Conservation (phyloP, 2,888 invertebrate genomes). For the Heliconius charithonia region DNA sequence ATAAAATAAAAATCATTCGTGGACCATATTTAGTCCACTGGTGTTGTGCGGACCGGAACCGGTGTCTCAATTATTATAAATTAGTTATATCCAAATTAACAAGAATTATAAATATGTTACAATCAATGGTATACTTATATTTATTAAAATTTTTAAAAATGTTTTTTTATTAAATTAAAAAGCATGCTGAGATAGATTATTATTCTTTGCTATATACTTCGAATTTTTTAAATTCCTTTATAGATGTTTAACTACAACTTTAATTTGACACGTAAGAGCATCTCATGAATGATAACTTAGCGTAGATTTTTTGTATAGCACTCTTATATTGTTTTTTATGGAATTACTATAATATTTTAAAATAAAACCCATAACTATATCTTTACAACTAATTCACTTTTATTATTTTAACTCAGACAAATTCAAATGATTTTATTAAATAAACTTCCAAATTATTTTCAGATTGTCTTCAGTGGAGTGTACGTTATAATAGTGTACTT, state of each 20-base stretch:
- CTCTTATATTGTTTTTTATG: too few relatives aligned
- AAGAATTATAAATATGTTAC: not conserved
- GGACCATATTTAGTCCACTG: too few relatives aligned
- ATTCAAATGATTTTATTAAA: not conserved
- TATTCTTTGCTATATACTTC: too few relatives aligned
- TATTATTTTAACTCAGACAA: too few relatives aligned
- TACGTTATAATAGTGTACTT: conserved; percentile 96
- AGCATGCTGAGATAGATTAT: too few relatives aligned
- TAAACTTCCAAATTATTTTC: conserved; percentile 46
- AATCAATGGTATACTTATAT: not conserved
- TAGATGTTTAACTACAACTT: not conserved
- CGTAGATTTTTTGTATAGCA: too few relatives aligned
- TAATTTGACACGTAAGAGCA: not conserved
- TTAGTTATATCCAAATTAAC: not conserved
- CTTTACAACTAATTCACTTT: too few relatives aligned
- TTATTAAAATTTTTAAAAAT: not conserved
- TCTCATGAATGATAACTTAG: not conserved
- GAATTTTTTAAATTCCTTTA: not conserved
- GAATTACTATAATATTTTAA: too few relatives aligned
- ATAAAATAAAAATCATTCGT: too few relatives aligned
- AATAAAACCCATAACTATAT: too few relatives aligned
- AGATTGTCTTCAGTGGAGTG: conserved; percentile 93
- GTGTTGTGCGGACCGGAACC: too few relatives aligned
- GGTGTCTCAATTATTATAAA: not conserved
- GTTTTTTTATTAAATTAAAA: too few relatives aligned